Evolutionary conservation across 1,140 invertebrate species (phyloP).

Genomic region (Rhagoletis pomonella): DNA sequence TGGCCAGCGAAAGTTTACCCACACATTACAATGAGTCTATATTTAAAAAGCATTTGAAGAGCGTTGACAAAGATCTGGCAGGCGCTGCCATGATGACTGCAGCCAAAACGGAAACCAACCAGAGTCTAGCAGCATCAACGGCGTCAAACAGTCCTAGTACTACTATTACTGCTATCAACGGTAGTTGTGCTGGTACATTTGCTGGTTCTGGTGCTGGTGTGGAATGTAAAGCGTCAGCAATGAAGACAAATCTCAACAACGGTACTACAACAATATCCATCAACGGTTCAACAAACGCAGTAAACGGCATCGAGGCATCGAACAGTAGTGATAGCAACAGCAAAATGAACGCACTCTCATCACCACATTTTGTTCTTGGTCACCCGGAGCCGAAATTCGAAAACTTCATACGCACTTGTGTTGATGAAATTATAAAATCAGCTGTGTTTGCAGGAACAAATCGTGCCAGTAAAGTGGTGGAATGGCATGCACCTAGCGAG

Average conservation of each 20-base stretch:
- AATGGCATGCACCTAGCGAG: conserved; percentile 83
- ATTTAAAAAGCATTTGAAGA: conserved; percentile 69
- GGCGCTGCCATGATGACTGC: conserved; percentile 56
- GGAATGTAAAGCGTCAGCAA: neutral
- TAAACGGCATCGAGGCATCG: too few relatives aligned
- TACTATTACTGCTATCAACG: neutral
- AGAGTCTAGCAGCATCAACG: conserved; percentile 39
- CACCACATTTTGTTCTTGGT: conserved; percentile 57
- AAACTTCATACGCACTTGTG: conserved; percentile 81
- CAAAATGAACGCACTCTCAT: conserved; percentile 21
- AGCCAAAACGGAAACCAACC: conserved; percentile 61
- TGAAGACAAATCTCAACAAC: conserved; percentile 24
- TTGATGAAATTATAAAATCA: conserved; percentile 83
- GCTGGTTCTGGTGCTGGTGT: neutral
- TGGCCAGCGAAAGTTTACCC: conserved; percentile 69
- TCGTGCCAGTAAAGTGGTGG: conserved; percentile 82
- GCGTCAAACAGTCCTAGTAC: conserved; percentile 57
- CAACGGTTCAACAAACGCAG: conserved; percentile 30
- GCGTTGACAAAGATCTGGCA: conserved; percentile 65
- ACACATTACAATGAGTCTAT: conserved; percentile 69
- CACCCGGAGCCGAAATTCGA: conserved; percentile 77
- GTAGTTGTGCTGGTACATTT: neutral
- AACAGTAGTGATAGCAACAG: conserved; percentile 21
- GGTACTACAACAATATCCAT: neutral
- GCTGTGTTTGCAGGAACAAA: conserved; percentile 85